phyloP scores from a whole-genome alignment of 2,797 vertebrate species.

The Crocodylus rhombifer region DNA sequence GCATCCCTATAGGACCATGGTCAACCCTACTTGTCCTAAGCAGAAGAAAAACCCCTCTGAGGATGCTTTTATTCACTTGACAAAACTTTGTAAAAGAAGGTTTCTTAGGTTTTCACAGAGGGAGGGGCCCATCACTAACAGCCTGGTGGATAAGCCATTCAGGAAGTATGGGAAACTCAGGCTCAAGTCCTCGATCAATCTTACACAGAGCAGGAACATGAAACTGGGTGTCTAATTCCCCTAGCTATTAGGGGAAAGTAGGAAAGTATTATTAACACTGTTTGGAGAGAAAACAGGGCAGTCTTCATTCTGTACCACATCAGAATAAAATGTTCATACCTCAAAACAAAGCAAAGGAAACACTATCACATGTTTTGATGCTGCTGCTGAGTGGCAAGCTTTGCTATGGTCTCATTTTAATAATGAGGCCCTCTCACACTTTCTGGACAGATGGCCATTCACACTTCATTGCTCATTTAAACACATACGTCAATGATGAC shows the following conservation, averaged over 20 bases:
- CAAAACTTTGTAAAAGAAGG: neutral
- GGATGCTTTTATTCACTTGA: neutral
- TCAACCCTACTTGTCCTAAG: neutral
- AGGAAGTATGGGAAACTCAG: neutral
- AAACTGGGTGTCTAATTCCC: neutral
- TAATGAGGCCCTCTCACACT: conserved; percentile 57
- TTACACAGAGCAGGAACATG: neutral
- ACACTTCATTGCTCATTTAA: conserved; percentile 73
- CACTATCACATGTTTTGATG: neutral
- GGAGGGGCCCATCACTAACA: neutral
- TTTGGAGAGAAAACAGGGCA: too few relatives aligned
- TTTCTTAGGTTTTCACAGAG: neutral
- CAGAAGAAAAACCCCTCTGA: neutral
- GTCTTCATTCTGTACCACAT: too few relatives aligned
- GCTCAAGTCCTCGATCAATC: neutral
- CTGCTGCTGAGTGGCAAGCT: conserved; percentile 55
- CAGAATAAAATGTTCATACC: too few relatives aligned
- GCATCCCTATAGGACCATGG: too few relatives aligned
- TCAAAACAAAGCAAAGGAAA: neutral
- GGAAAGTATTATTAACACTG: too few relatives aligned
- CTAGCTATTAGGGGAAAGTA: neutral
- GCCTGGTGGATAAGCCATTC: neutral
- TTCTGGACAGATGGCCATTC: conserved; percentile 82
- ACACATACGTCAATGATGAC: conserved; percentile 80
- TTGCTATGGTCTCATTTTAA: conserved; percentile 68